A percentile compares a stretch with the other conserved stretches of the same genome.
Conservation (phyloP, 2,797 vertebrate genomes). For the Amblyraja radiata region DNA sequence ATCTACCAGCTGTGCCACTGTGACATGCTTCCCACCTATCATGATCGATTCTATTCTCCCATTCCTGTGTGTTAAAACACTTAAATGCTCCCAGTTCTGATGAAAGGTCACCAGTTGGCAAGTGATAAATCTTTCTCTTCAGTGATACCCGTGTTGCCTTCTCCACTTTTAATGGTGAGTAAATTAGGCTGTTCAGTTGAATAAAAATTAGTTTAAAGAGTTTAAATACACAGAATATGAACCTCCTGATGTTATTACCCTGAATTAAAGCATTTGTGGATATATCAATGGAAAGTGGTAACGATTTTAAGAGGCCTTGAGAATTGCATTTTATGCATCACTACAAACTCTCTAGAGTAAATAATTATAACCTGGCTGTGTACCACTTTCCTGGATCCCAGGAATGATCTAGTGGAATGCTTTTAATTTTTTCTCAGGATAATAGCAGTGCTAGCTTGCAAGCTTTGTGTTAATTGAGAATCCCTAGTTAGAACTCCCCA, state of each 20-base stretch:
- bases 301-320: not conserved
- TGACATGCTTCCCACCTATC: too few species aligned
- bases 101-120: too few species aligned
- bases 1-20: too few species aligned
- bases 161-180: not conserved
- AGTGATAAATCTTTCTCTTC: too few species aligned
- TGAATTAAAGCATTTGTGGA: not conserved
- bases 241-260: not conserved
- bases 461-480: not conserved
- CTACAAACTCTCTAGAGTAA: not conserved
- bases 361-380: not conserved
- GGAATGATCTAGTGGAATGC: not conserved
- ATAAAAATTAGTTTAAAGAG: constrained; percentile 3
- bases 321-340: not conserved
- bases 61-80: too few species aligned
- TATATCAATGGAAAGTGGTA: not conserved
- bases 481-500: not conserved
- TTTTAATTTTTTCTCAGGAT: not conserved
- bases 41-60: too few species aligned
- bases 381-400: not conserved
- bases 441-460: not conserved
- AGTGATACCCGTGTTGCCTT: not conserved
- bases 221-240: not conserved
- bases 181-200: not conserved
- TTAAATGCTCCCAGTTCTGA: too few species aligned